Evolutionary conservation across 2,113 vertebrate species (phyloP), one percentile per base, ranked within the genome.

Genomic region (Chloropsis cyanopogon): DNA sequence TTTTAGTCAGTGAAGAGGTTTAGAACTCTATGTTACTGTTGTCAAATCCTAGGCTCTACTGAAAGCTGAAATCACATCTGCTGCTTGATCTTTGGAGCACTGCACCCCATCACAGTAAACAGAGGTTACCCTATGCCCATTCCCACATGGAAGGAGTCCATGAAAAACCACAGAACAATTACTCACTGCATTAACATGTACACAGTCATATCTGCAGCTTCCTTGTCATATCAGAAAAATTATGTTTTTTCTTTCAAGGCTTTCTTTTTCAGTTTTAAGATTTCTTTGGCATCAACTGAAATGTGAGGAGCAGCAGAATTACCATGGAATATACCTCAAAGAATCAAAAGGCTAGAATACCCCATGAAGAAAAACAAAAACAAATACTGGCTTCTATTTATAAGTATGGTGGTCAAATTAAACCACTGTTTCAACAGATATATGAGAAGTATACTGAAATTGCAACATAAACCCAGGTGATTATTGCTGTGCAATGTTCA

Each of bases 91-190:
- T 69, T 68, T 2, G 2, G 24, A 83, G 21, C 82, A 69, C 31
- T 56, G 61, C 16, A 37, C 6, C 47, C 20, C 28, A 53, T 10
- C n/a, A 33, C 4, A 4, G 49, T 17, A 12, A 86, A 54, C 0
- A 28, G 1, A 56, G 24, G n/a, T 28, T 52, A 44, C 8, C 6
- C 5, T 7, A 6, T 2, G 1, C 6, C 9, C 24, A 23, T 28
- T 81, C 28, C 12, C 26, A 79, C 14, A 24, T 22, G 21, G 26
- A 53, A 91, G 44, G 17, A 54, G 17, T 15, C 70, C 42, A 24
- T 4, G 41, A 56, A 29, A 57, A 88, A 50, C 22, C 12, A 39
- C 35, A 61, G 14, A 42, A 61, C 18, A 37, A 54, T 6, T 46
- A 42, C 39, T 56, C 52, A 37, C 9, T 71, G n/a, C 21, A 66